Evolutionary conservation across 2,797 vertebrate species (phyloP).

Genomic region (Lepilemur septentrionalis): DNA sequence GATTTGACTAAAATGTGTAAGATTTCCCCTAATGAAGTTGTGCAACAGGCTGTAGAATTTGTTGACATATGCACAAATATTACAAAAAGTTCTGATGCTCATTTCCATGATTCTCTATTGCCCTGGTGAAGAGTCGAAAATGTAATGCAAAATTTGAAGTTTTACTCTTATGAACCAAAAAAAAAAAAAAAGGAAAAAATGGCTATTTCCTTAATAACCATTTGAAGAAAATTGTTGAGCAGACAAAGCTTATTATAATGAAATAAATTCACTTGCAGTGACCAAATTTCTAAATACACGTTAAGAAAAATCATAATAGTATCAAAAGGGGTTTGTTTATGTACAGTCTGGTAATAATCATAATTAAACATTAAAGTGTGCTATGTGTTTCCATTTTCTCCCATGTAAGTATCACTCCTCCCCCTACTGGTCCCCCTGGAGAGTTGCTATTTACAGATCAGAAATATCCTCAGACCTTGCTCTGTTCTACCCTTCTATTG

Average conservation of each 20-base stretch:
- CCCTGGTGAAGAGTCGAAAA: background rate
- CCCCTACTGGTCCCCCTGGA: fast-evolving
- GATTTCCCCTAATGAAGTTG: background rate
- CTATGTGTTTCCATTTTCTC: background rate
- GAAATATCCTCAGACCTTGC: background rate
- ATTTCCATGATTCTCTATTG: background rate
- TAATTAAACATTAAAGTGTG: background rate
- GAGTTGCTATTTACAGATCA: background rate
- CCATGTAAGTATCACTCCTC: background rate
- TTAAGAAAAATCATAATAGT: background rate
- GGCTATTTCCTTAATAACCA: background rate
- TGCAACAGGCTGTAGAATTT: background rate
- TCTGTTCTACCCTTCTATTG: background rate
- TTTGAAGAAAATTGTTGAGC: background rate
- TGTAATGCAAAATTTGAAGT: background rate
- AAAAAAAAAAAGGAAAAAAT: background rate
- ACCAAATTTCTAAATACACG: background rate
- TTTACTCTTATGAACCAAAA: background rate
- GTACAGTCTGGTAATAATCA: background rate
- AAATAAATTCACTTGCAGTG: background rate
- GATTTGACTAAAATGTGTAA: background rate
- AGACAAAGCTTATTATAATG: background rate
- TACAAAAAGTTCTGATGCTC: background rate
- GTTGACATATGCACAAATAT: background rate
- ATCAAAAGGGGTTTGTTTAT: background rate